phyloP scores from a whole-genome alignment of 2,113 vertebrate species.

The Petromus typicus region DNA sequence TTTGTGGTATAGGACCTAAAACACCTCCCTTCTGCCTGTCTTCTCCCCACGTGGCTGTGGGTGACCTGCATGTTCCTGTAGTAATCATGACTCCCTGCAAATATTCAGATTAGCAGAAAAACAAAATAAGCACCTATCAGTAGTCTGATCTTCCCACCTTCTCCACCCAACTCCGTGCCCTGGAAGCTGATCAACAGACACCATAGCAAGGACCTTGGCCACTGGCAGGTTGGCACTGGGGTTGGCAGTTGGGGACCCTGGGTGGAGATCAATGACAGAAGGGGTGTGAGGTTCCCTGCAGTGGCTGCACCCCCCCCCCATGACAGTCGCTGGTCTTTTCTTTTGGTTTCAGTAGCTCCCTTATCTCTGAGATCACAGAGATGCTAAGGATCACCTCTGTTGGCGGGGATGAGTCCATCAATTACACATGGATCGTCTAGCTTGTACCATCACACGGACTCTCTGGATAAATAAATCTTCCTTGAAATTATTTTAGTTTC shows the following conservation, averaged over 20 bases:
- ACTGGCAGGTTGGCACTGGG: no score
- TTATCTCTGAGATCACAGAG: neutral
- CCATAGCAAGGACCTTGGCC: rapidly evolving
- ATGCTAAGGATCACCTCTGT: neutral
- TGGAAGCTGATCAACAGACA: neutral
- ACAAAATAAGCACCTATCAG: neutral
- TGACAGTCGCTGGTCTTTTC: neutral
- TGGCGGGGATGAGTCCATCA: neutral
- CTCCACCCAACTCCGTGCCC: neutral
- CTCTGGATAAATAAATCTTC: neutral
- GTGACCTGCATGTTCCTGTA: neutral
- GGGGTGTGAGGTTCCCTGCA: neutral
- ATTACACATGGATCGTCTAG: neutral
- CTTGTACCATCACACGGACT: neutral
- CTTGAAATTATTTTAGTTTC: constrained; percentile 15
- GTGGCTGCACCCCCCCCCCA: neutral
- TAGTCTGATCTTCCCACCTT: neutral
- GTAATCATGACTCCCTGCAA: neutral
- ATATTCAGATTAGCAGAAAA: neutral
- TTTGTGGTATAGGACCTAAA: neutral
- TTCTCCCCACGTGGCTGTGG: neutral
- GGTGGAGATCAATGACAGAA: neutral
- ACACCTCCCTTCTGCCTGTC: neutral
- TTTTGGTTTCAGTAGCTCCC: neutral
- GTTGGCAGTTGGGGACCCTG: neutral